Base-by-base conservation (phyloP, 2,797 vertebrate species). In the Psittacula echo region DNA sequence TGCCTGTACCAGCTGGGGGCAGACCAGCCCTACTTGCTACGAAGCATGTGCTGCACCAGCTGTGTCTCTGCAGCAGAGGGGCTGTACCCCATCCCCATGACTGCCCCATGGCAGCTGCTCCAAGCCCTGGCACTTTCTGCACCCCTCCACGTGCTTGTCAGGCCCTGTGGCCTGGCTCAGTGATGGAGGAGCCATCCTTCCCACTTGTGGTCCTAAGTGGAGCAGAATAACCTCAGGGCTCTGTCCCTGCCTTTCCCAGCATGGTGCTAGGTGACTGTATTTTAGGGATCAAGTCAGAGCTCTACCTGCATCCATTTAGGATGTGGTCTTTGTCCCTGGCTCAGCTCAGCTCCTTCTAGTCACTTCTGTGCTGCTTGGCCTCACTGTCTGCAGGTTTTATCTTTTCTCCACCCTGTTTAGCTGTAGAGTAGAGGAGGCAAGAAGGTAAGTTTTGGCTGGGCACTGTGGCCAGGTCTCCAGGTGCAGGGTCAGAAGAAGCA, bases 201-300 rank as follows among this genome's bases (percentile, higher is more conserved):
- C 81, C 34, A 13, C n/a, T 65, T 2, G 3, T 58, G 44, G 42
- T 79, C 71, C 87, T 27, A 23, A 9, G 6, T 71, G 41, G 27
- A 26, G 71, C 37, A 70, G 67, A 87, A 76, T 51, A 71, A 41
- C 47, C 84, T 85, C 22, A 22, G 92, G 86, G 51, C 45, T 91
- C 20, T 88, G 76, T 76, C 83, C 53, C 30, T 86, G 9, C 41
- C 20, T 76, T 90, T 88, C 51, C 47, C 47, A 82, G 77, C 30
- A 32, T 60, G 73, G 70, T 87, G 70, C 37, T 88, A 75, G 87
- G 60, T 74, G 93, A 89, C 71, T 92, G 34, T 93, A 37, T 48
- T 90, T 91, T 83, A 67, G 80, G 83, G 74, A 79, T 93, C 60
- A 87, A 68, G 64, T 85, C 7, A 9, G 77, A 95, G 68, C 51